These are phyloP conservation scores for Hydropotes inermis DNA, from an alignment of 2,113 vertebrate species.

Conservation along the genomic window DNA sequence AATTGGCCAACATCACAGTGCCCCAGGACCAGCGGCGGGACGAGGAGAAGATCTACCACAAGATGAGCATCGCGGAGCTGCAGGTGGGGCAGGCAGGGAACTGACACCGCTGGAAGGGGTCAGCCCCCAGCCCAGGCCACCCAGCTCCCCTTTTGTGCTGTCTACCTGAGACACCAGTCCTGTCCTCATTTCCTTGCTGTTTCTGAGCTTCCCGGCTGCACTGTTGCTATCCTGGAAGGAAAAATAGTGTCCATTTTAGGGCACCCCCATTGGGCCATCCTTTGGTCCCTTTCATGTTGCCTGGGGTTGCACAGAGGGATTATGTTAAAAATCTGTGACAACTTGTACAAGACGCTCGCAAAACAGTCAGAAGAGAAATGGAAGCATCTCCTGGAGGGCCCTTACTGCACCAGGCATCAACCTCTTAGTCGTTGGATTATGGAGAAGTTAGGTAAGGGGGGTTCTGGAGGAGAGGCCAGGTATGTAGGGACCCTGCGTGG, in stretches of 20 bases:
- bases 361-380: not conserved
- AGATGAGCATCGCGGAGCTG: constrained; percentile 90
- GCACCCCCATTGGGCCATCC: not conserved
- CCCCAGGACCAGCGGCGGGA: constrained; percentile 95
- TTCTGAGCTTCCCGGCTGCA: not conserved
- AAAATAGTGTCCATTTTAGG: not conserved
- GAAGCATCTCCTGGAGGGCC: not conserved
- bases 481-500: not conserved
- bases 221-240: not conserved
- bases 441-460: not conserved
- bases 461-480: not conserved
- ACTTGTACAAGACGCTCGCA: not conserved
- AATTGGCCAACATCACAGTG: constrained; percentile 93
- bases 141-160: not conserved
- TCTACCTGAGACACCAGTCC: not conserved
- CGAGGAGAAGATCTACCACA: constrained; percentile 98
- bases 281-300: not conserved
- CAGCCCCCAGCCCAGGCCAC: not conserved
- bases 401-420: not conserved
- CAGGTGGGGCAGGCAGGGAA: constrained; percentile 83
- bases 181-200: not conserved
- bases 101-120: not conserved
- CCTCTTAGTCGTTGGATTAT: not conserved
- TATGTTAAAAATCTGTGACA: not conserved
- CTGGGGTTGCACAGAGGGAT: not conserved